Base-by-base conservation (phyloP, 64 coral and sea anemone species). In the Montipora efflorescens region DNA sequence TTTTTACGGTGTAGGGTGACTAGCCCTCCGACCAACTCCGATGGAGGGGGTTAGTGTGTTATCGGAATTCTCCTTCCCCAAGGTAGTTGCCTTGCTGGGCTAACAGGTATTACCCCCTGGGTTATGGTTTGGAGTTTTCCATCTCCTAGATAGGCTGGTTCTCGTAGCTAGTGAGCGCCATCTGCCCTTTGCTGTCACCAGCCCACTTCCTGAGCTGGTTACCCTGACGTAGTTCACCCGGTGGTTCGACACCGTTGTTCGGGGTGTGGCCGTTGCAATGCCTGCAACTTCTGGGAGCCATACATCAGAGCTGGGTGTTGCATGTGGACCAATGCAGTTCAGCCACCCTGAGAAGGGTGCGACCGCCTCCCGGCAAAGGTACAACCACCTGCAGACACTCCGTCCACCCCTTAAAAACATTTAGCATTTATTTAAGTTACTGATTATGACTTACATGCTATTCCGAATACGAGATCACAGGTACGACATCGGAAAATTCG, bases 1-100 rank as follows among this genome's bases (percentile, higher is more conserved):
- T 78, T 78, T 78, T 78, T 16, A 50, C 13, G 3, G 6, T 78
- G 76, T 19, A 78, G 76, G 76, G 76, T 78, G 76, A 78, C 50
- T 78, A 49, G 16, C 76, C 76, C 67, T 49, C 49, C 46, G 46
- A 78, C 13, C 76, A 78, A 78, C 76, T 78, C 76, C 76, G 15
- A 19, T 3, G 2, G 45, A 16, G 16, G 13, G 11, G 76, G 76
- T 78, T 48, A 14, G 44, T 78, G 47, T n/a, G 44, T 78, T 78
- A 51, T 78, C 45, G 13, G 46, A 28, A 19, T 76, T 78, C 52
- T 78, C 76, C 46, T 78, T 50, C 4, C 76, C 76, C 76, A 25
- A n/a, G 70, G 70, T 23, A 73, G 70, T 23, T 73, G 70, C 16
- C 28, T 75, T 43, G 5, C 14, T 43, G 28, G 73, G 73, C 73